These are phyloP conservation scores for Drosophila quadrilineata DNA, from an alignment of 1,140 invertebrate genomes.

Conservation along the genomic window DNA sequence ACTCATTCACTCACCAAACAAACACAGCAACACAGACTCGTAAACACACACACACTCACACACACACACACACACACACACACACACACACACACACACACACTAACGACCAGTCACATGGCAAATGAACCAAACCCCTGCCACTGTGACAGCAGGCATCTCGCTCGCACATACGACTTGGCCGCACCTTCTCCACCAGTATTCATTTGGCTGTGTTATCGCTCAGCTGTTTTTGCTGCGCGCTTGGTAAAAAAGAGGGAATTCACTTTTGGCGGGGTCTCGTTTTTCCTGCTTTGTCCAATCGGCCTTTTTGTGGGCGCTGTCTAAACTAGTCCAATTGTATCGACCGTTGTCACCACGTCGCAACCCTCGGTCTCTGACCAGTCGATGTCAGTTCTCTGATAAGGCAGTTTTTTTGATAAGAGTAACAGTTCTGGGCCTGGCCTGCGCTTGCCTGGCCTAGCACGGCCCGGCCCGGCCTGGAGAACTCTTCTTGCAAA, in stretches of 20 bases:
- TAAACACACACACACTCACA: slow-evolving; percentile 26
- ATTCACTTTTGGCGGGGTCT: slow-evolving; percentile 82
- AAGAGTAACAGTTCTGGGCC: slow-evolving; percentile 25
- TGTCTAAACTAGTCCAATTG: slow-evolving; percentile 66
- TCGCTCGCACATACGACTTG: slow-evolving; percentile 36
- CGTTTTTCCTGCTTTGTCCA: slow-evolving; percentile 79
- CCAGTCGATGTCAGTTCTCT: slow-evolving; percentile 49
- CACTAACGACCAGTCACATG: slow-evolving; percentile 64
- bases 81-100: slow-evolving; percentile 30
- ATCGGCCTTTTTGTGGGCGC: slow-evolving; percentile 77
- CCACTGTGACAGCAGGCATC: slow-evolving; percentile 46
- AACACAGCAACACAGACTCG: too few species aligned
- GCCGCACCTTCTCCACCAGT: slow-evolving; percentile 50
- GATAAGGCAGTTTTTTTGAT: slow-evolving; percentile 64
- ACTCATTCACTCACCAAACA: slow-evolving; percentile 9
- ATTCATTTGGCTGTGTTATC: slow-evolving; percentile 39
- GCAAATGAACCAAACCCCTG: slow-evolving; percentile 68
- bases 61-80: slow-evolving; percentile 1
- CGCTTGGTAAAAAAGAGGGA: slow-evolving; percentile 81
- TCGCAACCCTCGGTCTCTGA: slow-evolving; percentile 68
- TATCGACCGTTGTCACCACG: slow-evolving; percentile 29
- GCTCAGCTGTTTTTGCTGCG: slow-evolving; percentile 47
- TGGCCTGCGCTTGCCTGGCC: slow-evolving; percentile 13
- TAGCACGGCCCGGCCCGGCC: slow-evolving; percentile 19
- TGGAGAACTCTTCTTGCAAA: slow-evolving; percentile 65